A percentile compares a stretch with the other conserved stretches of the same genome.
Evolutionary conservation across 2,888 invertebrate genomes (phyloP).

Genomic region (Acrobasis consociella): DNA sequence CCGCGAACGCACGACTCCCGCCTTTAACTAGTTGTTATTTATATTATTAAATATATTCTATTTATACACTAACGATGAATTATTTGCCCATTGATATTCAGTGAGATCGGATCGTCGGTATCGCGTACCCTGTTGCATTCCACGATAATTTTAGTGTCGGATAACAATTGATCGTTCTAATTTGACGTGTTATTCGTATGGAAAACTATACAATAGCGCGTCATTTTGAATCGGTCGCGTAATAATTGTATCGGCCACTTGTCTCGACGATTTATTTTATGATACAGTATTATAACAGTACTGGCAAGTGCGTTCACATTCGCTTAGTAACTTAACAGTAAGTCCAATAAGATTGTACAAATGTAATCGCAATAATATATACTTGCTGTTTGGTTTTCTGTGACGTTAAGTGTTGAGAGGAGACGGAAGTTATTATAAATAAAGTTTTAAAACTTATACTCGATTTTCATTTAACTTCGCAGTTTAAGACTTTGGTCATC

Average conservation of each 20-base stretch:
- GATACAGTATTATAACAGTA: slow-evolving; percentile 50
- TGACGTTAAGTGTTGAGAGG: slow-evolving; percentile 64
- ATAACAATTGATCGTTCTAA: slow-evolving; percentile 34
- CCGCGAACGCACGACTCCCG: slow-evolving; percentile 16
- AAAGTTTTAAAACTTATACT: slow-evolving; percentile 55
- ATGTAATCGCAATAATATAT: slow-evolving; percentile 50
- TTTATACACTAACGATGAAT: slow-evolving; percentile 60
- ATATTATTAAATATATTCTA: slow-evolving; percentile 55
- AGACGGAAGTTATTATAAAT: slow-evolving; percentile 69
- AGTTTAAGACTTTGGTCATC: no score
- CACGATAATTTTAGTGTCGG: slow-evolving; percentile 65
- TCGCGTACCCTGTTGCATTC: slow-evolving; percentile 74
- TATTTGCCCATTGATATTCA: slow-evolving; percentile 54
- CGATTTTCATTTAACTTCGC: slow-evolving; percentile 44
- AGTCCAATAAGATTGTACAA: slow-evolving; percentile 48
- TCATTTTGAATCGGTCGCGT: background rate
- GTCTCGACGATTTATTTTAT: slow-evolving; percentile 22
- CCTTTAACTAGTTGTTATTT: slow-evolving; percentile 55
- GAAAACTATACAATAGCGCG: background rate
- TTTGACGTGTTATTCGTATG: background rate
- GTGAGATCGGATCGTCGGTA: slow-evolving; percentile 53
- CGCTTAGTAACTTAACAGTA: slow-evolving; percentile 26
- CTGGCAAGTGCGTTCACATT: slow-evolving; percentile 2
- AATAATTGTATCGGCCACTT: slow-evolving; percentile 37
- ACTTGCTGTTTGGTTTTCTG: slow-evolving; percentile 66